Base-by-base conservation (phyloP, 2,888 invertebrate genomes). In the Synergus gifuensis region DNA sequence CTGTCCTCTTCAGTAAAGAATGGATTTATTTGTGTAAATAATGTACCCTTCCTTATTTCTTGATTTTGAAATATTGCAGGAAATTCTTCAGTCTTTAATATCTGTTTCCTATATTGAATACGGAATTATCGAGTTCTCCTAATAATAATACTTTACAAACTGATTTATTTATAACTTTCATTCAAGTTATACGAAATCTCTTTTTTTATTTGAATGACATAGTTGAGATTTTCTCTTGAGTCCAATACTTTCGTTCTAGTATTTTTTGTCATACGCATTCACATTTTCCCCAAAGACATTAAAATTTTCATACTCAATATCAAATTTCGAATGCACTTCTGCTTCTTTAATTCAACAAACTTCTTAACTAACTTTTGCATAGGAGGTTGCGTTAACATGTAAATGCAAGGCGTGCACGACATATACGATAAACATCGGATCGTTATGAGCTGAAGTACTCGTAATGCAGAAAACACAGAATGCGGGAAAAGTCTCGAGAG, bases 361-460 rank as follows among this genome's bases (percentile, higher is more conserved):
- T 73, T 73, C 11, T 28, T 16, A 49, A 36, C 49, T 54, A 54
- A 73, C 49, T 73, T 73, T n/a, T 54, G 54, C 73, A 28, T 22
- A 28, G n/a, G n/a, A 73, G 54, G 49, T 73, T 73, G 73, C 73
- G 54, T 73, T 54, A 73, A 73, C 36, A 73, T 73, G 73, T 49
- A 73, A 73, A 73, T 73, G 54, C 49, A 73, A 11, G 54, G 73
- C 73, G 73, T 73, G 73, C 73, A 54, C 49, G 73, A 73, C 73
- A 54, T 28, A 28, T 28, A 28, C 46, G 54, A 73, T 73, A 73
- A 73, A 54, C 73, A 73, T 73, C 73, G 73, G 73, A 73, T 73
- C 73, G 73, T 73, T 73, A 73, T 73, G 28, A 54, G 49, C 54
- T 73, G 54, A 73, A 73, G 54, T 73, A 36, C 36, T 54, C 73